Conservation (phyloP, 2,888 invertebrate species). For the Phragmatobia fuliginosa region DNA sequence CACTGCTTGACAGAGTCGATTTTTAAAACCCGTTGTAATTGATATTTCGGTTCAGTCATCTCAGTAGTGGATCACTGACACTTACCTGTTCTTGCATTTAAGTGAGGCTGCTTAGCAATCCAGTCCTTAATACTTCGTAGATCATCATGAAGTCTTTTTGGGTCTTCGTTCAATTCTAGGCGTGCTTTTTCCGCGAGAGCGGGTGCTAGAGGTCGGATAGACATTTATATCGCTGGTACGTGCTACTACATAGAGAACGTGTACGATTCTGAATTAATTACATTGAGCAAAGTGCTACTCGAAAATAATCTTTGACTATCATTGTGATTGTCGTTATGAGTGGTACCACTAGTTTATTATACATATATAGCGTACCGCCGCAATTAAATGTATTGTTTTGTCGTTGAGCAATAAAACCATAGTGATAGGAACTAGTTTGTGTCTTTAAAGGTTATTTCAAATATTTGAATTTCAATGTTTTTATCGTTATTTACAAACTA, state of each 20-base stretch:
- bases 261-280: conserved; percentile 8
- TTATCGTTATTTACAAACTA: too few relatives aligned
- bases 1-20: too few relatives aligned
- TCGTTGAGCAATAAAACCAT: background rate
- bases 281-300: background rate
- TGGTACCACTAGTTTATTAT: background rate
- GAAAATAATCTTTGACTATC: conserved; percentile 2
- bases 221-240: conserved; percentile 14
- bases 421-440: background rate
- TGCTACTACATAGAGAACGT: background rate
- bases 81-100: conserved; percentile 71
- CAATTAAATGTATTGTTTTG: background rate
- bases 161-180: conserved; percentile 84
- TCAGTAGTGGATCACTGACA: background rate
- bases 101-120: conserved; percentile 85
- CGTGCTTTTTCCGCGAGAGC: conserved; percentile 76
- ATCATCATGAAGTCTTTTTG: conserved; percentile 75
- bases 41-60: background rate
- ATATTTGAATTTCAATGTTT: too few relatives aligned
- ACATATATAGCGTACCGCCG: background rate
- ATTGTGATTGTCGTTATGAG: background rate
- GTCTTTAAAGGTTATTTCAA: too few relatives aligned
- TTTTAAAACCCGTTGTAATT: background rate
- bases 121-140: conserved; percentile 84
- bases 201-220: conserved; percentile 63